Base-by-base conservation (phyloP, 2,113 vertebrate species). In the Falcunculus frontatus region DNA sequence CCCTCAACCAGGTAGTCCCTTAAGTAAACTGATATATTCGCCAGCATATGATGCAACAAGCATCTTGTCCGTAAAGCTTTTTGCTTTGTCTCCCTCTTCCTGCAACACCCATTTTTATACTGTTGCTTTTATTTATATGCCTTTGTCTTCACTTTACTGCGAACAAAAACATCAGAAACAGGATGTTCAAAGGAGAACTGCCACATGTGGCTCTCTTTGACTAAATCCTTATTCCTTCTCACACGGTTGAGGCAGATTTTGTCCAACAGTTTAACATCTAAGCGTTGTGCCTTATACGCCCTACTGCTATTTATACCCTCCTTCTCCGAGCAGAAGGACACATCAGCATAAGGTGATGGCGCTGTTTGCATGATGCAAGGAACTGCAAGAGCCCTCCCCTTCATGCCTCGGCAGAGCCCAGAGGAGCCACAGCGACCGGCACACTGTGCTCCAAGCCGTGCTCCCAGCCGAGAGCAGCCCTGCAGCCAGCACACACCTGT, bases 331-430 rank as follows among this genome's bases (percentile, higher is more conserved):
- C 21, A 76, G 63, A 27, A 80, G 67, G 74, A 26, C 79, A 78
- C 73, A 57, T 74, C 73, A 86, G 39, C 19, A 2, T 42, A 79
- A 80, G 78, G 49, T 47, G 74, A 67, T 3, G 11, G 60, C 85
- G 92, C 68, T 69, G 22, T 67, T 21, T 22, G 68, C 50, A 63
- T 81, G 92, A 96, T 89, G 93, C 78, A 95, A 93, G 2, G 9
- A 83, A 44, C 56, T 60, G 72, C 76, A 94, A 93, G 59, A 86
- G 68, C 68, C 44, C 52, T 80, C 42, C 67, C 75, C 39, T 56
- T 26, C 14, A 2, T 0, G 21, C 23, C 33, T 53, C 11, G 46
- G 49, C 18, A 44, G 32, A 67, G 72, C 41, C 26, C 27, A 7
- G 23, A 35, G 62, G 78, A 76, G 50, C 41, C 10, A 17, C 53